phyloP scores from a whole-genome alignment of 2,797 vertebrate species.

The Thunnus albacares region DNA sequence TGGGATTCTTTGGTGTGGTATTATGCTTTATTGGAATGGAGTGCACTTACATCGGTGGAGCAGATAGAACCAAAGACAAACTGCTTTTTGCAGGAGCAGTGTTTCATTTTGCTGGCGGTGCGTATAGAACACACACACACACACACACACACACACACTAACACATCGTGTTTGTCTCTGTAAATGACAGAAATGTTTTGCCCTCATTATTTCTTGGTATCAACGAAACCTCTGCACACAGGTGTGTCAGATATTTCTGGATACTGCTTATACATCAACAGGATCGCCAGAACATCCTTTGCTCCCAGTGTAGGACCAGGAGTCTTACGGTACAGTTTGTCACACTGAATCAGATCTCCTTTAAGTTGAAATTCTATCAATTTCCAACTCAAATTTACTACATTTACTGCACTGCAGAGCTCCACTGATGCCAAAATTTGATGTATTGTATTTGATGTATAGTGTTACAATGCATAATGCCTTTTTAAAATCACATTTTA shows the following conservation, averaged over 20 bases:
- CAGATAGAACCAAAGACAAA: constrained; percentile 90
- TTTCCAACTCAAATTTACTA: not conserved
- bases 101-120: constrained; percentile 82
- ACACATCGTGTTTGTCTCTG: not conserved
- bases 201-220: constrained; percentile 42
- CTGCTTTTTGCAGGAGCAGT: constrained; percentile 77
- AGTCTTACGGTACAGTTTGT: constrained; percentile 70
- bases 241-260: constrained; percentile 76
- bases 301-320: constrained; percentile 46
- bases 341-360: not conserved
- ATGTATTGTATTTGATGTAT: not conserved
- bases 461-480: not conserved
- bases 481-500: not conserved
- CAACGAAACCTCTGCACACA: constrained; percentile 60
- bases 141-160: no score
- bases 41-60: constrained; percentile 94
- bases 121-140: constrained; percentile 26
- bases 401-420: not conserved
- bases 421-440: not conserved
- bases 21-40: constrained; percentile 95
- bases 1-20: constrained; percentile 90
- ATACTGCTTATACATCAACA: constrained; percentile 86
- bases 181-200: constrained; percentile 54
- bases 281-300: constrained; percentile 74
- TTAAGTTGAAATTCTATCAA: not conserved